Evolutionary conservation across 2,113 vertebrate species (phyloP).

Genomic region (Tamias sibiricus): DNA sequence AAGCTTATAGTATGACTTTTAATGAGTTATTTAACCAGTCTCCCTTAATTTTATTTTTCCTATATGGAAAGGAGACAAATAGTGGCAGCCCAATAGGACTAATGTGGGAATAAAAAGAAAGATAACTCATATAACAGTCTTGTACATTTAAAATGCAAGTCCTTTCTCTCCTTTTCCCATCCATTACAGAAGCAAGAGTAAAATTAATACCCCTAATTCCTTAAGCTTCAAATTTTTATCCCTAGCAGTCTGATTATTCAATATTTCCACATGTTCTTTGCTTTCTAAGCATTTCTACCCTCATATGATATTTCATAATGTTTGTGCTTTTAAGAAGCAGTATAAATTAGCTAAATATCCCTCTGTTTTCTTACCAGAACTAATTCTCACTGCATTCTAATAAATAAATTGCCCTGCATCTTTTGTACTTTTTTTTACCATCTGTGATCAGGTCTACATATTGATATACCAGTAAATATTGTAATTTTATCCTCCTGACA

Average conservation of each 20-base stretch:
- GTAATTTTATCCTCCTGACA: constrained; percentile 56
- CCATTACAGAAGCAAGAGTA: constrained; percentile 45
- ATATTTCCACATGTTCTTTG: constrained; percentile 18
- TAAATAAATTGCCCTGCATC: constrained; percentile 53
- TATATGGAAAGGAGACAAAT: not conserved
- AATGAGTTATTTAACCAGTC: not conserved
- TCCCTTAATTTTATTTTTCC: constrained; percentile 17
- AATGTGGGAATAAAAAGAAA: not conserved
- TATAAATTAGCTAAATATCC: constrained; percentile 52
- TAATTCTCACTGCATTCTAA: constrained; percentile 83
- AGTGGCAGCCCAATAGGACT: not conserved
- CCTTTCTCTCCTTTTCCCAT: not conserved
- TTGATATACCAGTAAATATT: constrained; percentile 58
- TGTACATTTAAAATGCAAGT: not conserved
- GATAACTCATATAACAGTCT: not conserved
- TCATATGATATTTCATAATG: constrained; percentile 32
- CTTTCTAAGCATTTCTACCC: constrained; percentile 56
- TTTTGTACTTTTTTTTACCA: constrained; percentile 54
- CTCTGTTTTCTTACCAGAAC: constrained; percentile 63
- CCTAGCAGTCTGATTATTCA: constrained; percentile 21
- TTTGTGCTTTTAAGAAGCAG: constrained; percentile 58
- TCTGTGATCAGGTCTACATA: constrained; percentile 40
- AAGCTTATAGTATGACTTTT: not conserved
- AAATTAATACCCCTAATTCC: constrained; percentile 60
- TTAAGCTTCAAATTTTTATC: constrained; percentile 61